Evolutionary conservation across 1,140 invertebrate genomes (phyloP), one percentile per base, ranked within the genome.

Genomic region (Calephelis nemesis): DNA sequence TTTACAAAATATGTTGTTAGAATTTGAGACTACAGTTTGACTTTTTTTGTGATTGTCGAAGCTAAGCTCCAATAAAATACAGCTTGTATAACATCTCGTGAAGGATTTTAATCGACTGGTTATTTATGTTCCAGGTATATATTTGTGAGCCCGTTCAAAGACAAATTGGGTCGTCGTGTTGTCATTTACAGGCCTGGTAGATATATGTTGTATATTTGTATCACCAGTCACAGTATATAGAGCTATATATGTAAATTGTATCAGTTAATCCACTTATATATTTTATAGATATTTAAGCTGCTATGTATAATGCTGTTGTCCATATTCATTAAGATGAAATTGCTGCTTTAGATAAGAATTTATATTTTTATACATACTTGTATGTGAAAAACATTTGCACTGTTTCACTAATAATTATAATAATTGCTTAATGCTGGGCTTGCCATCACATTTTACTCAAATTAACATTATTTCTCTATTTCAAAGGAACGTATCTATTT

Each of bases 131-230:
- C 67, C 82, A 92, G 91, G 75, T 96, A 96, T 87, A 92, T 97
- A 73, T 97, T 97, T 85, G 96, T 95, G 48, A 94, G 95, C 71
- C 96, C 96, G 30, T 95, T 95, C 78, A 93, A 96, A 76, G 96
- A 97, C 83, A 92, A 93, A 48, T 83, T 93, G 73, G 96, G 96
- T n/a, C 93, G 96, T 65, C 93, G 96, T 64, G 94, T 97, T 63
- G 94, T 97, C 66, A 94, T 97, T 69, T 95, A 95, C 66, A 93
- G 95, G 92, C 95, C 95, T 88, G 95, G 96, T 96, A 94, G 45
- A 63, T 65, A 49, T 73, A 70, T 63, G 49, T 39, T 63, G 13
- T 62, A 71, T 67, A 63, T 13, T 68, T 52, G 7, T 19, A 58
- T 58, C 49, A 45, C 49, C 50, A 47, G 49, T 15, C 19, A 13